These are phyloP conservation scores for Pardosa pseudoannulata DNA, from an alignment of 2,888 invertebrate species.

Conservation along the genomic window DNA sequence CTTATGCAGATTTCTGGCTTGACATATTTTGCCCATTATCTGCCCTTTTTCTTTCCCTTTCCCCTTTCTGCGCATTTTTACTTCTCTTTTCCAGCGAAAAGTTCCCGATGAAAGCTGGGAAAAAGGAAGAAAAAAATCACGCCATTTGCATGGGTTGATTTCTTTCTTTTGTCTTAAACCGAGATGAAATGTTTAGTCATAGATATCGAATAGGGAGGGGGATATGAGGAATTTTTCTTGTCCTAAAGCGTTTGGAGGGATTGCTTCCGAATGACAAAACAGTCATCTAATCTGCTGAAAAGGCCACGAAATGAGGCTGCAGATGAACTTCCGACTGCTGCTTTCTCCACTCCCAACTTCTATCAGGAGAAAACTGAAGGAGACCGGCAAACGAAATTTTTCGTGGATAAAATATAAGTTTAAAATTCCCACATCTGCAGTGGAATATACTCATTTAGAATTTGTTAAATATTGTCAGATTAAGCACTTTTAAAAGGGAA, in stretches of 20 bases:
- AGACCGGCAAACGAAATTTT: too few species aligned
- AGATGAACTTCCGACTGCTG: too few species aligned
- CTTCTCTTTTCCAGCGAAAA: constrained; percentile 2
- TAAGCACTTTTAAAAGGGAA: too few species aligned
- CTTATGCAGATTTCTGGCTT: constrained; percentile 68
- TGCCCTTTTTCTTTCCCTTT: constrained; percentile 21
- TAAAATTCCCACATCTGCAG: too few species aligned
- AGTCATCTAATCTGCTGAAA: neutral
- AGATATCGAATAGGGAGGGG: neutral
- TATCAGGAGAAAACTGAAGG: too few species aligned
- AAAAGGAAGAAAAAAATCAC: constrained; percentile 12
- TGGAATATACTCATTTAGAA: too few species aligned
- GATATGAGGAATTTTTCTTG: neutral
- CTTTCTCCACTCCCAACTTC: too few species aligned
- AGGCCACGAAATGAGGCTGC: neutral
- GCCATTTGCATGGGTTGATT: constrained; percentile 29
- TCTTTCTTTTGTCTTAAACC: neutral
- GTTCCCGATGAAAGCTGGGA: constrained; percentile 9
- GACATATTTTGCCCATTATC: constrained; percentile 72
- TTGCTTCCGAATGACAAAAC: neutral
- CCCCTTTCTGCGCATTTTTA: constrained; percentile 27
- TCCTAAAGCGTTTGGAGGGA: neutral
- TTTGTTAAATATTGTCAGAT: too few species aligned
- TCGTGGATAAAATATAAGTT: too few species aligned
- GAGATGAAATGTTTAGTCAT: constrained; percentile 13